phyloP scores from a whole-genome alignment of 2,113 vertebrate species.

The Acrocephalus kingi region DNA sequence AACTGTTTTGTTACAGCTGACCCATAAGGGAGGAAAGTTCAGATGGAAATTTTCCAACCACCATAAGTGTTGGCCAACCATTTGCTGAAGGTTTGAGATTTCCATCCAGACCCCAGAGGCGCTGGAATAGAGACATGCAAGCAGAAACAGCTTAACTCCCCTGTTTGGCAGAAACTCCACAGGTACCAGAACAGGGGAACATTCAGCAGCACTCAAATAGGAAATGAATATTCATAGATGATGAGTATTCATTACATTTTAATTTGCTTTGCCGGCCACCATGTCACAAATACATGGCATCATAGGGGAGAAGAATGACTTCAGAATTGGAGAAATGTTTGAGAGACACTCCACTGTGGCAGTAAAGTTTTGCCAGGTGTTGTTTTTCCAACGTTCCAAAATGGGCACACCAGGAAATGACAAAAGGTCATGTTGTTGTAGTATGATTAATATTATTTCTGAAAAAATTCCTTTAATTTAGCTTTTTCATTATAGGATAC shows the following conservation, averaged over 20 bases:
- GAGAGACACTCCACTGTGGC: neutral
- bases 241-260: slow-evolving; percentile 25
- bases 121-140: neutral
- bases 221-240: slow-evolving; percentile 12
- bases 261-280: slow-evolving; percentile 20
- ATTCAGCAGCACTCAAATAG: neutral
- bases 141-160: neutral
- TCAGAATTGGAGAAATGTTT: neutral
- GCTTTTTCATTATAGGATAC: neutral
- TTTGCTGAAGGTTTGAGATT: slow-evolving; percentile 19
- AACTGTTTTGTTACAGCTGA: neutral
- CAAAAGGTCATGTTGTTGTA: neutral
- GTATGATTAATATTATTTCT: neutral
- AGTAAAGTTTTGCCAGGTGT: neutral
- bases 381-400: neutral
- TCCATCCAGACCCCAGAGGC: neutral
- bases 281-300: neutral
- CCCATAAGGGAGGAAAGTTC: neutral
- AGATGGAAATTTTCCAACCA: neutral
- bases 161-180: neutral
- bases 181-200: neutral
- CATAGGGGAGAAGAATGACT: neutral
- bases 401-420: neutral
- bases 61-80: neutral
- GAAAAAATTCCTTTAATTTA: neutral